These are phyloP conservation scores for Sakesphorus luctuosus DNA, from an alignment of 2,113 vertebrate genomes.

Conservation along the genomic window DNA sequence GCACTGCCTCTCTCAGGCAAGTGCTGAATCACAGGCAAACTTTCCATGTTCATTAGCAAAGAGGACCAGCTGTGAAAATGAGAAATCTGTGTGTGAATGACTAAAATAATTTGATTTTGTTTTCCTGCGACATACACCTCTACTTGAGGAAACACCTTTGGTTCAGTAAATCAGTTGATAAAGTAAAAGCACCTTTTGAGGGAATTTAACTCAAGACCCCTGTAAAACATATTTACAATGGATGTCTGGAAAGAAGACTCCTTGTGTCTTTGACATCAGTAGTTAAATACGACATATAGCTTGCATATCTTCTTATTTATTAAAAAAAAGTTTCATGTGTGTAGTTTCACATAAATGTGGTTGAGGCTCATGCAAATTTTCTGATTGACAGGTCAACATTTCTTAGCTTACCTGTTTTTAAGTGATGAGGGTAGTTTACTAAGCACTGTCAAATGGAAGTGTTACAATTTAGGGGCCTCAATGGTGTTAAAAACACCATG, in stretches of 20 bases:
- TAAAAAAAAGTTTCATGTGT: not conserved
- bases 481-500: not conserved
- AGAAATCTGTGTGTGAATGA: not conserved
- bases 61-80: not conserved
- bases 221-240: not conserved
- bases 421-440: not conserved
- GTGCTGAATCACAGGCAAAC: not conserved
- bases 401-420: not conserved
- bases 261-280: not conserved
- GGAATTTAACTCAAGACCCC: not conserved
- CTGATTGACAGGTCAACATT: not conserved
- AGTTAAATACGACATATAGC: not conserved
- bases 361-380: not conserved
- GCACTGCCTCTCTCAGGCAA: not conserved
- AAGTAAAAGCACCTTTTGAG: not conserved
- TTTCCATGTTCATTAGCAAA: not conserved
- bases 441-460: not conserved
- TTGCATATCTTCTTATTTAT: not conserved
- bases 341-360: not conserved
- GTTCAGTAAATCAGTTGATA: not conserved
- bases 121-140: not conserved
- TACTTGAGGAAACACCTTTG: not conserved
- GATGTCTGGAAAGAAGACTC: not conserved
- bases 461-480: not conserved
- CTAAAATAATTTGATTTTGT: not conserved